Evolutionary conservation across 1,140 invertebrate species (phyloP).

Genomic region (Anastrepha obliqua): DNA sequence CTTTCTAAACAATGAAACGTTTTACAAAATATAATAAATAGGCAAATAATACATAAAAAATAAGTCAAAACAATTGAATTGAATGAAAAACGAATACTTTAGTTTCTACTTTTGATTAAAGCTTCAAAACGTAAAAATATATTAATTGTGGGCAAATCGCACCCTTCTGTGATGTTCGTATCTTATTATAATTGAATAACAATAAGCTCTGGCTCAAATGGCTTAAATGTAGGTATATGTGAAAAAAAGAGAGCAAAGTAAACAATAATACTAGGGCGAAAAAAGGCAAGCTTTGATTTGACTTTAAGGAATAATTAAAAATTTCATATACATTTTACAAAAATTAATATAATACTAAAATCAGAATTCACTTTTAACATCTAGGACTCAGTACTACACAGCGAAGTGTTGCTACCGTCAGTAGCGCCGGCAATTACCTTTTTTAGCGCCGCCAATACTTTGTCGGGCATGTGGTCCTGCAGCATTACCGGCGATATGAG

Average conservation of each 20-base stretch:
- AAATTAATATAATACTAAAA: constrained; percentile 1
- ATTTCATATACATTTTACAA: background rate
- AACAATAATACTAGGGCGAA: background rate
- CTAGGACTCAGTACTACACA: constrained; percentile 60
- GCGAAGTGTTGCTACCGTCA: constrained; percentile 65
- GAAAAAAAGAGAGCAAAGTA: no score
- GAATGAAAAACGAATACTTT: background rate
- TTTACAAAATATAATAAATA: background rate
- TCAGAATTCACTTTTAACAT: background rate
- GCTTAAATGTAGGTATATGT: no score
- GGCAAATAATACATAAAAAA: background rate
- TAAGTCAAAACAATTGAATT: background rate
- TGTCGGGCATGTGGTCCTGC: constrained; percentile 95
- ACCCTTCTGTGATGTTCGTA: background rate
- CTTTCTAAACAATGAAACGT: background rate
- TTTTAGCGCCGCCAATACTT: constrained; percentile 88
- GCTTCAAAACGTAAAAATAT: background rate
- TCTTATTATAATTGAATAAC: background rate
- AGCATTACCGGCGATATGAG: constrained; percentile 94
- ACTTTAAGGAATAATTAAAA: background rate
- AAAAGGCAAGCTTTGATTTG: constrained; percentile 5
- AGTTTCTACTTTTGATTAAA: background rate
- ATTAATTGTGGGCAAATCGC: background rate
- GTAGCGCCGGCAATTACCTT: constrained; percentile 81
- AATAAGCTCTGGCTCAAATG: no score